Conservation (phyloP, 2,888 invertebrate genomes). For the Eristalis arbustorum region DNA sequence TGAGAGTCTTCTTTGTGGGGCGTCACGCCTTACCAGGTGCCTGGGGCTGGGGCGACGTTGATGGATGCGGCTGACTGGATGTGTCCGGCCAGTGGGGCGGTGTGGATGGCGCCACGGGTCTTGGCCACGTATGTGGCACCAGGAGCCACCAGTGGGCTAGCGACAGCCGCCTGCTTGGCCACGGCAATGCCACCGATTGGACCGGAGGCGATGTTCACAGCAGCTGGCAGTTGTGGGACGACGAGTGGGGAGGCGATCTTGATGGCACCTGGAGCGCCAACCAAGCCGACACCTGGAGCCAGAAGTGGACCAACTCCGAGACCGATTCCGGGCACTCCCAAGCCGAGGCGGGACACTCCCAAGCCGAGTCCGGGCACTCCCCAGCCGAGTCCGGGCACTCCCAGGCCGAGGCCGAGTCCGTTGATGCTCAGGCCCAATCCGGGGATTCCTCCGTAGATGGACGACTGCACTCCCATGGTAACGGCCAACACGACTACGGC, state of each 20-base stretch:
- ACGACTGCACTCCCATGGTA: constrained; percentile 77
- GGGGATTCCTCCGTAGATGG: constrained; percentile 74
- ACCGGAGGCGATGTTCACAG: constrained; percentile 65
- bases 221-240: constrained; percentile 54
- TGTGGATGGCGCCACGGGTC: constrained; percentile 77
- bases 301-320: constrained; percentile 24
- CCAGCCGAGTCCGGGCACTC: constrained; percentile 27
- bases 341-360: too few relatives aligned
- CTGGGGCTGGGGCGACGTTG: constrained; percentile 77
- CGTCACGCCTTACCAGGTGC: constrained; percentile 71
- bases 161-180: constrained; percentile 76
- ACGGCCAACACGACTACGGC: constrained; percentile 77
- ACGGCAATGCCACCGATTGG: constrained; percentile 66
- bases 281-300: constrained; percentile 17
- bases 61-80: constrained; percentile 76
- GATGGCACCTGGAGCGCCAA: constrained; percentile 34
- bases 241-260: constrained; percentile 11
- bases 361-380: constrained; percentile 27
- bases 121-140: constrained; percentile 77
- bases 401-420: constrained; percentile 35
- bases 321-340: background rate
- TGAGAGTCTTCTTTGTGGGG: constrained; percentile 42
- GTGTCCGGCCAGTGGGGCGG: constrained; percentile 76
- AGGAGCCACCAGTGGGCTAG: constrained; percentile 76
- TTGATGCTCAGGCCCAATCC: constrained; percentile 36